Base-by-base conservation (phyloP, 2,888 invertebrate genomes). In the Synanthedon andrenaeformis region DNA sequence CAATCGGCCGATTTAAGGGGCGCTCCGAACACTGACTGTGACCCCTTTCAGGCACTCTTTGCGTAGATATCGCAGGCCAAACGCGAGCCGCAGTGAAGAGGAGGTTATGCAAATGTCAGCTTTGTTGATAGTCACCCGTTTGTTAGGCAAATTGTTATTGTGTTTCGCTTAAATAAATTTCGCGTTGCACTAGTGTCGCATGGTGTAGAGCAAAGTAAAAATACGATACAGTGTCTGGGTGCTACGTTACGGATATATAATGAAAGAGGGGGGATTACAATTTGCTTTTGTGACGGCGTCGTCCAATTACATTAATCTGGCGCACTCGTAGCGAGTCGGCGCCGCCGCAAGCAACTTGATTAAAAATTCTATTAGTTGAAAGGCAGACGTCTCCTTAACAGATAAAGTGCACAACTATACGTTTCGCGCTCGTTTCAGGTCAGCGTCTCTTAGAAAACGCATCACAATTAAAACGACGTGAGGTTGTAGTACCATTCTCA, bases 291-390 rank as follows among this genome's bases (percentile, higher is more conserved):
- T 86, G 83, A 85, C 75, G 77, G 76, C 82, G 77, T 78, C 76
- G 79, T 83, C 82, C 82, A 85, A 86, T 87, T 85, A 84, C 85
- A 87, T 87, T 86, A 86, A 84, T 84, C 82, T 79, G 82, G 79
- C 77, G 80, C 69, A 70, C 74, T 76, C 73, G 76, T 69, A 76
- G 73, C 69, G 72, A 61, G 68, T 70, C 71, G 70, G 68, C 76
- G 75, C 70, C 74, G 73, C 75, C 82, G 73, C 82, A 78, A 81
- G 72, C 79, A 78, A 84, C 83, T 81, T 86, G 84, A 86, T 86
- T 86, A 85, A 87, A 86, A 84, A 86, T 84, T 84, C 85, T 86
- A 86, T 86, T 87, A 85, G 83, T 84, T 82, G 76, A 83, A 86
- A 85, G 79, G 79, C 79, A 77, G 82, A 79, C 78, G 70, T 76